phyloP scores from a whole-genome alignment of 1,140 invertebrate species.

The Diuraphis noxia region DNA sequence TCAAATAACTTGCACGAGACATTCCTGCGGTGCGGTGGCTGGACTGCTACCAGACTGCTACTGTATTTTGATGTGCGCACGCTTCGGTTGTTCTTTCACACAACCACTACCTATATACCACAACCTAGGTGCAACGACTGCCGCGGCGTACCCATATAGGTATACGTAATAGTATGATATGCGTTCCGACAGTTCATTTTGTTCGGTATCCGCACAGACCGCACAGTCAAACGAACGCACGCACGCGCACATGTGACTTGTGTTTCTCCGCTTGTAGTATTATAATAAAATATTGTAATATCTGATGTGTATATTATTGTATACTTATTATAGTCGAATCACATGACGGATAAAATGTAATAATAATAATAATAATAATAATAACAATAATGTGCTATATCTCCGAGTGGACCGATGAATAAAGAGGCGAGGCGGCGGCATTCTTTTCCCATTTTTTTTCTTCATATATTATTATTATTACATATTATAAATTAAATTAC shows the following conservation, averaged over 20 bases:
- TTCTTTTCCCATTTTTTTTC: background rate
- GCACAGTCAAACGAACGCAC: background rate
- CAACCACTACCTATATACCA: background rate
- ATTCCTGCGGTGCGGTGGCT: conserved; percentile 8
- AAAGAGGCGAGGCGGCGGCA: no score
- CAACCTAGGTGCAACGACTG: conserved; percentile 17
- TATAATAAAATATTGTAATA: conserved; percentile 1
- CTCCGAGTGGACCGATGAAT: background rate
- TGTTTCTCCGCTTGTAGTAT: background rate
- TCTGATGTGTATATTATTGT: background rate
- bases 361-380: background rate
- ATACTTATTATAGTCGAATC: background rate
- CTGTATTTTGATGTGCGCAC: conserved; percentile 38
- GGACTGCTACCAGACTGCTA: conserved; percentile 6
- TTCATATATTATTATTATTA: background rate
- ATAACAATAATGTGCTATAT: background rate
- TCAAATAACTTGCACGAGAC: background rate
- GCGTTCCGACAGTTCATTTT: conserved; percentile 26
- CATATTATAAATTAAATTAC: background rate
- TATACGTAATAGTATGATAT: background rate
- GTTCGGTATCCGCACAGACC: background rate
- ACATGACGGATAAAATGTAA: background rate
- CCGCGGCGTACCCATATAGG: background rate
- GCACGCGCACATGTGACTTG: background rate
- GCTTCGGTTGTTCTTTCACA: conserved; percentile 40